Conservation (phyloP, 2,113 vertebrate genomes). For the Limanda limanda region DNA sequence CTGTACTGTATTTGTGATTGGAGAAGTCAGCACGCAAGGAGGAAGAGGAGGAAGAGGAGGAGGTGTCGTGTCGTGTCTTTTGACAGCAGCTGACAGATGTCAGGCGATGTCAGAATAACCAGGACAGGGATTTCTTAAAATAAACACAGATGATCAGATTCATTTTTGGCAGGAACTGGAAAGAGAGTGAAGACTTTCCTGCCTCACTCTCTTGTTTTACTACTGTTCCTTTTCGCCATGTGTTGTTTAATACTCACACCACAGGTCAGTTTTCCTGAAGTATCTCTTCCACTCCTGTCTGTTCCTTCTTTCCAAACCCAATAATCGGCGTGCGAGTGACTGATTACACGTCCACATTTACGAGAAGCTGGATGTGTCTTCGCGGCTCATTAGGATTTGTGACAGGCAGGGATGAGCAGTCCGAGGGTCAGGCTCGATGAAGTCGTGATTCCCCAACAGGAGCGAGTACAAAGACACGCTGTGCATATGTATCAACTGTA, state of each 20-base stretch:
- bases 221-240: neutral
- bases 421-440: slow-evolving; percentile 12
- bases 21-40: slow-evolving; percentile 35
- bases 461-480: no score
- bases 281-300: no score
- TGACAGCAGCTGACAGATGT: slow-evolving; percentile 50
- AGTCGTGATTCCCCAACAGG: no score
- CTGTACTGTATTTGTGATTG: slow-evolving; percentile 37
- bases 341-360: neutral
- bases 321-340: no score
- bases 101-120: neutral
- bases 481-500: no score
- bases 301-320: no score
- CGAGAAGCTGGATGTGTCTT: slow-evolving; percentile 1
- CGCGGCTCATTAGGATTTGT: neutral
- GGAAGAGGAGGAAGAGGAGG: slow-evolving; percentile 10
- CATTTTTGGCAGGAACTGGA: no score
- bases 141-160: neutral
- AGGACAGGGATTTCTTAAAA: neutral
- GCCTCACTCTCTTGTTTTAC: neutral
- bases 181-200: neutral
- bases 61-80: slow-evolving; percentile 28
- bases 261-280: no score
- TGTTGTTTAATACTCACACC: no score
- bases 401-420: slow-evolving; percentile 27